Evolutionary conservation across 2,888 invertebrate genomes (phyloP).

Genomic region (Pristionchus mayeri): DNA sequence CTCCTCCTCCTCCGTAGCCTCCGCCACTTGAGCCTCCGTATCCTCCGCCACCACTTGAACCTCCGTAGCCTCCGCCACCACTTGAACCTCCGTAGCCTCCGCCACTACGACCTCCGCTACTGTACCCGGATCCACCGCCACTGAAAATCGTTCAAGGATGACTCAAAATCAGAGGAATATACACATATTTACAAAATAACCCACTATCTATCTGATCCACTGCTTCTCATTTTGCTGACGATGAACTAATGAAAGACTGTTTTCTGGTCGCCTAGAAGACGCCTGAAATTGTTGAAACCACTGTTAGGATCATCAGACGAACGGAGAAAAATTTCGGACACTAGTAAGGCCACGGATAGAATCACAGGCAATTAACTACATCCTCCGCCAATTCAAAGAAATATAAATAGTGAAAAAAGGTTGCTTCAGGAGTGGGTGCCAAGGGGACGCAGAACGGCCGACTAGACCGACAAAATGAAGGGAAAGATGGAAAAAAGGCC

Average conservation of each 20-base stretch:
- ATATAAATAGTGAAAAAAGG: background rate
- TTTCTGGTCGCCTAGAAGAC: slow-evolving; percentile 57
- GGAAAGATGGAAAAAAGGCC: background rate
- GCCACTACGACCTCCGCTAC: slow-evolving; percentile 23
- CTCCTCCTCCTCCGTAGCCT: slow-evolving; percentile 25
- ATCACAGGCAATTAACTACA: background rate
- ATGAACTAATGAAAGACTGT: slow-evolving; percentile 57
- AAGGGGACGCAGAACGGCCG: background rate
- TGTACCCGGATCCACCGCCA: background rate
- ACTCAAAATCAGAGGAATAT: background rate
- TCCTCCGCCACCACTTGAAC: slow-evolving; percentile 43
- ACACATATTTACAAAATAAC: slow-evolving; percentile 45
- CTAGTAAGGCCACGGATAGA: slow-evolving; percentile 7
- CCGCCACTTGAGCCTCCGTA: slow-evolving; percentile 43
- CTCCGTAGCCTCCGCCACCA: slow-evolving; percentile 36
- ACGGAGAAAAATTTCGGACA: background rate
- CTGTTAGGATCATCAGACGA: slow-evolving; percentile 41
- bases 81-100: slow-evolving; percentile 14
- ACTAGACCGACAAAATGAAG: background rate
- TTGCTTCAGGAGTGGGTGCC: background rate
- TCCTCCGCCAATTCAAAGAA: background rate
- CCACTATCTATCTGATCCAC: slow-evolving; percentile 58
- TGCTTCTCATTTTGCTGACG: slow-evolving; percentile 57
- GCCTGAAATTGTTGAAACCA: slow-evolving; percentile 43
- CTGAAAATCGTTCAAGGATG: no score